Percentiles rank a stretch among this genome's conserved stretches.
Conservation (phyloP, 1,140 invertebrate genomes). For the Manduca sexta region DNA sequence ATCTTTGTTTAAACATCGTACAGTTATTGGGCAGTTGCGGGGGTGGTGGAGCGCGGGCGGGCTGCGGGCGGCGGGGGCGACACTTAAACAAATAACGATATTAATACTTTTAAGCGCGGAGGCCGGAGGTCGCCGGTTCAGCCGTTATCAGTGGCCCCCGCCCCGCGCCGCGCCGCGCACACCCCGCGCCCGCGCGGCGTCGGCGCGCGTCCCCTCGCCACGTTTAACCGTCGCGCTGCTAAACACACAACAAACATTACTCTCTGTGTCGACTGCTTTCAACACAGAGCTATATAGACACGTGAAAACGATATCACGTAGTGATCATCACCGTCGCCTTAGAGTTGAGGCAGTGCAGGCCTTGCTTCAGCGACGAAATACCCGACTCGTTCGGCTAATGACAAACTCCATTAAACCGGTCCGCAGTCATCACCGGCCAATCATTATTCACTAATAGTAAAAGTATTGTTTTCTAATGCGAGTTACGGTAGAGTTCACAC, state of each 20-base stretch:
- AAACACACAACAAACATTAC: no score
- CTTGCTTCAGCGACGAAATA: no score
- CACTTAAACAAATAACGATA: conserved; percentile 52
- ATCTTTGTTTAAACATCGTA: background rate
- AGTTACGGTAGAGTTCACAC: background rate
- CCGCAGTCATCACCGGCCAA: no score
- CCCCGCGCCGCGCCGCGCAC: conserved; percentile 10
- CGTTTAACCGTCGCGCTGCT: no score
- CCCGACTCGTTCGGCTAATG: no score
- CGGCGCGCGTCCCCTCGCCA: background rate
- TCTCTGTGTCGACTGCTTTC: no score
- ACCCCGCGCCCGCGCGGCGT: conserved; percentile 1
- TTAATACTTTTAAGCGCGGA: conserved; percentile 55
- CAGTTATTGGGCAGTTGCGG: conserved; percentile 2
- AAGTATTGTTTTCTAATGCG: background rate
- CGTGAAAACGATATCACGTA: no score
- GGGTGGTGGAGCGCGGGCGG: conserved; percentile 4
- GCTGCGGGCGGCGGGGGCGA: conserved; percentile 11
- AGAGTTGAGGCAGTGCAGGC: no score
- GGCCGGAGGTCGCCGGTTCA: conserved; percentile 50
- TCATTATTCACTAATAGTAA: background rate
- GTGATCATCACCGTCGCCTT: no score
- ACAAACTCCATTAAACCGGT: no score
- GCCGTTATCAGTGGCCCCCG: conserved; percentile 33
- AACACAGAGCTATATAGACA: no score